These are phyloP conservation scores for Hippocampus guttulatus DNA, from an alignment of 2,113 vertebrate genomes.

Conservation along the genomic window DNA sequence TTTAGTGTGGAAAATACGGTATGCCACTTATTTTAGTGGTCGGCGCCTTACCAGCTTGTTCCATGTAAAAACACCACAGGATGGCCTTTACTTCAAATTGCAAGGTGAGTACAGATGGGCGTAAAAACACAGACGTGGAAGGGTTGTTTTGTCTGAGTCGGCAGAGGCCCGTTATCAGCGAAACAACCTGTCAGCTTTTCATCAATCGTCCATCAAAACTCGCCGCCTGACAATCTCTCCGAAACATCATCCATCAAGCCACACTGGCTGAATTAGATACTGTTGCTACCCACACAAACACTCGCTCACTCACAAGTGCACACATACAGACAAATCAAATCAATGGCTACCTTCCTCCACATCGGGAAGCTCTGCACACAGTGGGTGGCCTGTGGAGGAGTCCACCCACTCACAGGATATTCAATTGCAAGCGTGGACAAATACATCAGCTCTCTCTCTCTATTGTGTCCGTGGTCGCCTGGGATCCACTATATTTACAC, in stretches of 20 bases:
- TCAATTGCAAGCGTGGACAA: constrained; percentile 50
- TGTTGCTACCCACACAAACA: constrained; percentile 48
- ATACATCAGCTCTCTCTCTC: constrained; percentile 39
- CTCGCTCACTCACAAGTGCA: constrained; percentile 14
- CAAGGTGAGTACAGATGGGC: constrained; percentile 11
- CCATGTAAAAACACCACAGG: constrained; percentile 18
- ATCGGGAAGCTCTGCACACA: constrained; percentile 48
- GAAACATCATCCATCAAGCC: constrained; percentile 50
- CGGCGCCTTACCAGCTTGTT: neutral
- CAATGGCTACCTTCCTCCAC: constrained; percentile 58
- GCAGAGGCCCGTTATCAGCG: constrained; percentile 42
- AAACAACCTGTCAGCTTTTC: constrained; percentile 49
- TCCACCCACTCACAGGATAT: constrained; percentile 62
- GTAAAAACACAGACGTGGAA: constrained; percentile 32
- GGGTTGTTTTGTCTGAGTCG: constrained; percentile 32
- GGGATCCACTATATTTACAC: constrained; percentile 44
- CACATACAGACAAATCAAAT: constrained; percentile 54
- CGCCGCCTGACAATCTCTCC: constrained; percentile 31
- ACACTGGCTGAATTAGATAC: constrained; percentile 45
- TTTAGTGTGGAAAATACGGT: neutral
- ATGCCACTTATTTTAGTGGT: neutral
- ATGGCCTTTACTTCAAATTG: constrained; percentile 15
- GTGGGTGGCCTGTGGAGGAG: constrained; percentile 56
- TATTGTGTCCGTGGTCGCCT: constrained; percentile 37
- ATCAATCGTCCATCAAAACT: constrained; percentile 46